Conservation (phyloP, 1,140 invertebrate genomes). For the Drosophila yakuba region DNA sequence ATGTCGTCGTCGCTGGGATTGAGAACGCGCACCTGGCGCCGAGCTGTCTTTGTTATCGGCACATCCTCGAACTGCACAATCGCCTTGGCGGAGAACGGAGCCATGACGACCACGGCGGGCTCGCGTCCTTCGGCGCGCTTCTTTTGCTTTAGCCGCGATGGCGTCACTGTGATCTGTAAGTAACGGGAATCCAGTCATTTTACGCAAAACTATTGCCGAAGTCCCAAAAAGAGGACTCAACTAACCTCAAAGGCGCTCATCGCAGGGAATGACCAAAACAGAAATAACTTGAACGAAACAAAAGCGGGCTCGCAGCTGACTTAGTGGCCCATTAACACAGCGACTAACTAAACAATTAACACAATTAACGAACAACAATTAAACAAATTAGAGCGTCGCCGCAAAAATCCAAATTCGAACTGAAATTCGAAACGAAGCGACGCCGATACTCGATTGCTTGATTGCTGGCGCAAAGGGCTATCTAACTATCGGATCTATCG, state of each 20-base stretch:
- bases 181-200: background rate
- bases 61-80: conserved; percentile 88
- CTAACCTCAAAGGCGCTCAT: conserved; percentile 81
- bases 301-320: conserved; percentile 13
- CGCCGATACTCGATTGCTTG: conserved; percentile 1
- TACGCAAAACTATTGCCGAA: background rate
- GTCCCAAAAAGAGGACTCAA: background rate
- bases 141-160: conserved; percentile 70
- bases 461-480: background rate
- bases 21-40: conserved; percentile 86
- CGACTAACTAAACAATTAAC: conserved; percentile 43
- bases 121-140: conserved; percentile 69
- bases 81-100: conserved; percentile 87
- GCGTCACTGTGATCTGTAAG: conserved; percentile 69
- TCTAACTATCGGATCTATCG: background rate
- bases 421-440: conserved; percentile 25
- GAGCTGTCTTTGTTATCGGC: conserved; percentile 85
- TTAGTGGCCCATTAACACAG: conserved; percentile 31
- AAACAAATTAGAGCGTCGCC: conserved; percentile 27
- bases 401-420: conserved; percentile 44
- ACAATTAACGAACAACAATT: conserved; percentile 40
- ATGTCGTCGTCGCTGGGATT: conserved; percentile 86
- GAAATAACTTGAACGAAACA: conserved; percentile 21
- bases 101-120: conserved; percentile 85
- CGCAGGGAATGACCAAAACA: conserved; percentile 2